These are phyloP conservation scores for Scaptomyza parva DNA, from an alignment of 2,888 invertebrate genomes.

Conservation along the genomic window DNA sequence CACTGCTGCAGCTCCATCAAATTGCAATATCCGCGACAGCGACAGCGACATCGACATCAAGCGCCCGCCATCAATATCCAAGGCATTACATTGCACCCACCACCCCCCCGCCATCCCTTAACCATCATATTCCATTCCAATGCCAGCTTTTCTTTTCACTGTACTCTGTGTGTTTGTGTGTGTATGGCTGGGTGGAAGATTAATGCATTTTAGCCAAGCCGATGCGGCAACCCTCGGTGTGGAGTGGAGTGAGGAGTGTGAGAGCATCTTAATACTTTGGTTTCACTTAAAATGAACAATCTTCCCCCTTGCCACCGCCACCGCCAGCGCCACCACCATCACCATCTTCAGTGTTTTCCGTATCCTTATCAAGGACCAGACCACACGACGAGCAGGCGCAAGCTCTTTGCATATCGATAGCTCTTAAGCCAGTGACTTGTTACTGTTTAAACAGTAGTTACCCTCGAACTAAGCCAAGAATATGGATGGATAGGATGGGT, in stretches of 20 bases:
- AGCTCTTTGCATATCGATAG: constrained; percentile 65
- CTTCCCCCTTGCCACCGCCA: not conserved
- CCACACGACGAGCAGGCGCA: constrained; percentile 17
- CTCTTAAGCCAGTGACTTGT: constrained; percentile 53
- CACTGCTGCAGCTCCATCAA: constrained; percentile 61
- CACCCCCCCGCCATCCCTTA: not conserved
- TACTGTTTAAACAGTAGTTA: constrained; percentile 54
- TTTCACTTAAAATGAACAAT: constrained; percentile 68
- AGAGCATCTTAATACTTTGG: constrained; percentile 72
- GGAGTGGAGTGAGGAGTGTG: constrained; percentile 31
- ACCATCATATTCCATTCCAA: not conserved
- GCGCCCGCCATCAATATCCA: constrained; percentile 53
- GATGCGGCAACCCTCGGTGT: constrained; percentile 23
- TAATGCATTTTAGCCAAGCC: constrained; percentile 67
- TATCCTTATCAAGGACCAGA: constrained; percentile 15
- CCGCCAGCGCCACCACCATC: too few relatives aligned
- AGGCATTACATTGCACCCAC: constrained; percentile 26
- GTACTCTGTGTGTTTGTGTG: constrained; percentile 20
- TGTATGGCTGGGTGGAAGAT: constrained; percentile 49
- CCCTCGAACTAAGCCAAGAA: constrained; percentile 7
- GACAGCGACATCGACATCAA: constrained; percentile 55
- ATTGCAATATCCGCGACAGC: constrained; percentile 76
- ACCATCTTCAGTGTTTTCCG: not conserved
- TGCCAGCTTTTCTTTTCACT: not conserved
- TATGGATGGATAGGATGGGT: too few relatives aligned